Base-by-base conservation (phyloP, 2,888 invertebrate species). In the Trachelus troglodyta region DNA sequence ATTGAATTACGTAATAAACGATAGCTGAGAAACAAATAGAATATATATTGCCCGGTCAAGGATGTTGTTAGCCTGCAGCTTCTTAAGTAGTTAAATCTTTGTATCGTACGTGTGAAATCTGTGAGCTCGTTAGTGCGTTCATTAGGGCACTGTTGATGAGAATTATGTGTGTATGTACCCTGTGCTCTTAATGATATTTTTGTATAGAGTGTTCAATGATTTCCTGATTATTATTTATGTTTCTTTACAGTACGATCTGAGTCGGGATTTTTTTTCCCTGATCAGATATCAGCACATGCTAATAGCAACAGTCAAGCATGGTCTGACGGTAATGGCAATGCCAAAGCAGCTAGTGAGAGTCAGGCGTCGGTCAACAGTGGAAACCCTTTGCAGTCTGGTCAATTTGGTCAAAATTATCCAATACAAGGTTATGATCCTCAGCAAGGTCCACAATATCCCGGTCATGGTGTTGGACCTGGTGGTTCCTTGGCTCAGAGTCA, bases 321-420 rank as follows among this genome's bases (percentile, higher is more conserved):
- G 79, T 69, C 79, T 9, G 76, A 81, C 69, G 78, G 78, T n/a
- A 35, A 56, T 23, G 82, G 82, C 68, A 79, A 81, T 12, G 75
- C 81, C 9, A 69, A 79, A 1, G 73, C 80, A 12, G 76, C 79
- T 23, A 78, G 82, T 1, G 77, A 82, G 71, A 77, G 73, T 30
- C 23, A 12, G 23, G 56, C 33, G 33, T 23, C 23, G 0, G 74
- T 30, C 35, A 35, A 30, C 35, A 9, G 9, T 9, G 23, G 23
- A 56, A 56, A 23, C 2, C 56, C 9, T 23, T 56, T 56, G 23
- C 15, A 23, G 9, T 56, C 15, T 56, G 56, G 56, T 9, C 56
- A 56, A 23, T 9, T 23, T 56, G 9, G 9, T 9, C 56, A 15
- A 56, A 34, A 30, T 40, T 31, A 37, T 30, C 56, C 40, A 33